Base-by-base conservation (phyloP, 2,797 vertebrate species). In the Lagodon rhomboides region DNA sequence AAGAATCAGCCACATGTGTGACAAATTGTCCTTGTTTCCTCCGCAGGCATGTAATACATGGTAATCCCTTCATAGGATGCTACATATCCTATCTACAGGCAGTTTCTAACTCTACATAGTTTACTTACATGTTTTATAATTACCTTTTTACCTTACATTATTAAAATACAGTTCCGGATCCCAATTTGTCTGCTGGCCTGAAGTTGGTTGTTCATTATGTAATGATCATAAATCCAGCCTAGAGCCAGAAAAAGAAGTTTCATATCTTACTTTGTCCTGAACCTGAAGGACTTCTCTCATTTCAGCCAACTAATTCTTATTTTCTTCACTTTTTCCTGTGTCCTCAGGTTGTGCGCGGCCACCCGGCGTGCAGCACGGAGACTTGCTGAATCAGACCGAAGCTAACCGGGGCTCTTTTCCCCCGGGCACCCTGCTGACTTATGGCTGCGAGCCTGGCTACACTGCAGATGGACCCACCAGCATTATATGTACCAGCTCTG, bases 321-420 rank as follows among this genome's bases (percentile, higher is more conserved):
- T 72, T 46, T 38, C 60, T 51, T 51, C 59, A 0, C 56, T 63
- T 58, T 54, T 80, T 62, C 80, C n/a, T 80, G 63, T 84, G 44
- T 80, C 23, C 56, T 22, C 65, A 96, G 95, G 94, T 85, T 96
- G 95, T 85, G 81, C 85, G 16, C 92, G 82, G 78, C 95, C 95
- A 4, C 74, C 88, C 3, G 72, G 85, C 15, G 90, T 95, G 77
- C 91, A 85, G 87, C 93, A 96, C 55, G 94, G 95, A 63, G 87
- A 91, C 80, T 85, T 92, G 86, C 86, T 93, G 72, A 96, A 96
- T 89, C 93, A 94, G 82, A 96, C 94, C 0, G 94, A 96, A 85
- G 94, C 93, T 8, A 96, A 95, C 92, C 84, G 92, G 41, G 95
- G 91, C 79, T 95, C 92, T 13, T 94, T 95, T 62, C 90, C 92